Evolutionary conservation across 2,888 invertebrate species (phyloP), one percentile per base, ranked within the genome.

Genomic region (Gibbula magus): DNA sequence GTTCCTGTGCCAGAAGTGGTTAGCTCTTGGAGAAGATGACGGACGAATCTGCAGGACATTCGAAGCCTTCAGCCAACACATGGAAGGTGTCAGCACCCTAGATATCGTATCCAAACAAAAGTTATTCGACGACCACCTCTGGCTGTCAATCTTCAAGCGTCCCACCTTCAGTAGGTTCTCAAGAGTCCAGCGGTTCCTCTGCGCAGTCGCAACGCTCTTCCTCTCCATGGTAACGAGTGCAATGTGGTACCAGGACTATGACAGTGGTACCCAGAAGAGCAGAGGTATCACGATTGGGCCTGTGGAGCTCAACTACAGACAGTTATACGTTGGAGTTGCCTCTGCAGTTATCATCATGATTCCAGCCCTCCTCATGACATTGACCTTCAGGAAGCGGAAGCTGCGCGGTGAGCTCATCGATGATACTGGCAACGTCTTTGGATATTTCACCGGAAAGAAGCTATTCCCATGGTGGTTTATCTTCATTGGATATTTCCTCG

Each of bases 401-500:
- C 20, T 70, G 70, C 29, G 35, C 20, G 39, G 70, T 10, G 70
- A 70, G 70, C 13, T 13, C 10, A 35, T 39, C 20, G 70, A 70
- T 10, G 39, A 32, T 35, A 35, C 18, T n/a, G n/a, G 0, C 3
- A 70, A 32, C 70, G 22, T 13, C 25, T 29, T 16, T 13, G 70
- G 70, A 16, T 70, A 52, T 25, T 10, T 75, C 4, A 45, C 51
- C 5, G 53, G 77, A 52, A n/a, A 51, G 29, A 16, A 29, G 16
- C 45, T 83, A 0, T 73, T 88, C 8, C 88, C 88, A 5, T 87
- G 87, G 86, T 86, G 88, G 85, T 77, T 78, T 22, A 79, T 88
- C 18, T 80, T 88, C 76, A 82, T 93, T 45, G 93, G 91, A 3
- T 93, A 93, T 91, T 51, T 87, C 0, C 76, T 93, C 22, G 88